phyloP scores from a whole-genome alignment of 1,140 invertebrate genomes.

The Brachionus calyciflorus region DNA sequence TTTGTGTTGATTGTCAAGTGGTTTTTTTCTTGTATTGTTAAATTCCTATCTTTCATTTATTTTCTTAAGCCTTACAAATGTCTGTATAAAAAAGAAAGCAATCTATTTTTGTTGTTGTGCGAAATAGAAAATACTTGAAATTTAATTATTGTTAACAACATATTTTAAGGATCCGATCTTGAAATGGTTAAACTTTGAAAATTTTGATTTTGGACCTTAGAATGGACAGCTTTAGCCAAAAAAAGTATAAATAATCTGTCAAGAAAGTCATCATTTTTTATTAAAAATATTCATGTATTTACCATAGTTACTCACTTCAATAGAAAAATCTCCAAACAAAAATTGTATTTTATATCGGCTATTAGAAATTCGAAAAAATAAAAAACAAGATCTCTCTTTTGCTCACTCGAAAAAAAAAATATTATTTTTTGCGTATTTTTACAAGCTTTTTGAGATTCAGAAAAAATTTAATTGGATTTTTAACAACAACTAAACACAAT shows the following conservation, averaged over 20 bases:
- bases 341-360: not conserved
- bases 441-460: slow-evolving; percentile 26
- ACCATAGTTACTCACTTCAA: slow-evolving; percentile 20
- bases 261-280: no score
- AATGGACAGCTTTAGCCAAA: not conserved
- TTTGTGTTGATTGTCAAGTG: no score
- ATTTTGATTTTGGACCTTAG: not conserved
- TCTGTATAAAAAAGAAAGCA: no score
- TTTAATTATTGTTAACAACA: no score
- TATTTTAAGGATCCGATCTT: no score
- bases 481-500: slow-evolving; percentile 21
- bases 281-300: not conserved
- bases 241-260: not conserved
- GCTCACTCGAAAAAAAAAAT: slow-evolving; percentile 10
- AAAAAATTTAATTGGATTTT: slow-evolving; percentile 23
- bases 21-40: no score
- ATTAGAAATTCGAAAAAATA: not conserved
- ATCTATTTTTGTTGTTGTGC: no score
- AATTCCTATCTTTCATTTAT: no score
- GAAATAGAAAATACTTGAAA: no score
- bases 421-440: not conserved
- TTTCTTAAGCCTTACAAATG: no score
- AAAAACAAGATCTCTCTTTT: no score
- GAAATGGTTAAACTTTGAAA: no score
- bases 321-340: not conserved